Base-by-base conservation (phyloP, 1,140 invertebrate species). In the Epicauta chinensis region DNA sequence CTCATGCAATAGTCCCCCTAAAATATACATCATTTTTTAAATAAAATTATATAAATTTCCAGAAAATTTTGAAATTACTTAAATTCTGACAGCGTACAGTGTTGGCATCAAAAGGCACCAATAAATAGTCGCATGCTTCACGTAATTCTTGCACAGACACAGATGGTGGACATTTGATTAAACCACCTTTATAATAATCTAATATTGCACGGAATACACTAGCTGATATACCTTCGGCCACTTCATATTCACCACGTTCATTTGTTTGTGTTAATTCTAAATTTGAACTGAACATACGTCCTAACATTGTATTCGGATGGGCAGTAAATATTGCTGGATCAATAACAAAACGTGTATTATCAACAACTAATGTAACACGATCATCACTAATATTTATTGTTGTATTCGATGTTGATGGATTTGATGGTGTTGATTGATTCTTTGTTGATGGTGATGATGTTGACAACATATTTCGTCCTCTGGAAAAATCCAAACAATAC, bases 61-160 rank as follows among this genome's bases (percentile, higher is more conserved):
- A n/a, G n/a, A n/a, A n/a, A n/a, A 2, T 5, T 23, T 23, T 23
- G 7, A 23, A 23, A 3, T 23, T 77, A 93, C 91, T 77, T 53
- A 97, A 77, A 78, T 95, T 93, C 74, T 93, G 89, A 73, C 94
- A 98, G 69, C 95, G 90, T 30, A 99, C 86, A 29, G 96, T 98
- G 41, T 82, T 84, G 2, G 94, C 90, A 76, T 97, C 93, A 71
- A 99, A 99, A 13, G 97, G 97, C 63, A 99, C 88, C 2, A 99
- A 79, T 17, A 99, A 75, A 72, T 99, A 99, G 73, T 99, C 97
- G 69, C 97, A 99, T 15, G 97, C 97, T 73, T 99, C 97, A 42
- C 95, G 75, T 31, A 99, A 72, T 73, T 99, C 97, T 66, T 94
- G 90, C 10, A 97, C 89, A 2, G 87, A 83, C 2, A 95, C 87